phyloP scores from a whole-genome alignment of 1,140 invertebrate species.

The Patella vulgata region DNA sequence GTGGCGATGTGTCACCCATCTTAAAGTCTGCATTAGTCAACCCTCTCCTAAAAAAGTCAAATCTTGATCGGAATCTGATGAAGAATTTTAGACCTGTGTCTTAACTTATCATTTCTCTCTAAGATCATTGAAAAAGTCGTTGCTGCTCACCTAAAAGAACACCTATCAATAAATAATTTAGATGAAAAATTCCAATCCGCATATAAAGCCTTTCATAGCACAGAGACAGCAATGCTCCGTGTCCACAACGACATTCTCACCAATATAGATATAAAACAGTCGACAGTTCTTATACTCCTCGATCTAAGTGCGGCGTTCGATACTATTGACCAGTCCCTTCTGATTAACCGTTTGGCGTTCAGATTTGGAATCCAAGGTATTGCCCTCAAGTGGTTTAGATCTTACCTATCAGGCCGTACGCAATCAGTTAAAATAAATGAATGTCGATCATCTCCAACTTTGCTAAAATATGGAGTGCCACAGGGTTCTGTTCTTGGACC shows the following conservation, averaged over 20 bases:
- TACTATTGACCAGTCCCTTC: conserved; percentile 13
- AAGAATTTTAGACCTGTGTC: too few species aligned
- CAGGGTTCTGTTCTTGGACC: conserved; percentile 28
- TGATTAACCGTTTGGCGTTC: conserved; percentile 4
- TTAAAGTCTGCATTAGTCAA: too few species aligned
- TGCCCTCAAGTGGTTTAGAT: conserved; percentile 21
- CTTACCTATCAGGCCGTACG: conserved; percentile 5
- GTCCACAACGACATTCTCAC: conserved; percentile 20
- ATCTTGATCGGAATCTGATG: too few species aligned
- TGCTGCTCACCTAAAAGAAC: too few species aligned
- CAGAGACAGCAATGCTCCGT: too few species aligned
- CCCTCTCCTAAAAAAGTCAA: too few species aligned
- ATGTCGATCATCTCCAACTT: not conserved
- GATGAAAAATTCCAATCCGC: too few species aligned
- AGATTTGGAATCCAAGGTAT: conserved; percentile 10
- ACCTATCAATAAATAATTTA: too few species aligned
- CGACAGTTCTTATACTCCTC: conserved; percentile 8
- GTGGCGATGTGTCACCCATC: too few species aligned
- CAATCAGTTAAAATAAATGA: conserved; percentile 10
- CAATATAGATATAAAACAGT: conserved; percentile 2
- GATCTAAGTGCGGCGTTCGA: conserved; percentile 23
- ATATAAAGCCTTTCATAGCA: too few species aligned
- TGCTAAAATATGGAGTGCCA: conserved; percentile 13
- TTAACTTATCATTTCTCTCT: too few species aligned
- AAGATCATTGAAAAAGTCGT: too few species aligned